Base-by-base conservation (phyloP, 1,140 invertebrate genomes). In the Philopotamus ludificatus region DNA sequence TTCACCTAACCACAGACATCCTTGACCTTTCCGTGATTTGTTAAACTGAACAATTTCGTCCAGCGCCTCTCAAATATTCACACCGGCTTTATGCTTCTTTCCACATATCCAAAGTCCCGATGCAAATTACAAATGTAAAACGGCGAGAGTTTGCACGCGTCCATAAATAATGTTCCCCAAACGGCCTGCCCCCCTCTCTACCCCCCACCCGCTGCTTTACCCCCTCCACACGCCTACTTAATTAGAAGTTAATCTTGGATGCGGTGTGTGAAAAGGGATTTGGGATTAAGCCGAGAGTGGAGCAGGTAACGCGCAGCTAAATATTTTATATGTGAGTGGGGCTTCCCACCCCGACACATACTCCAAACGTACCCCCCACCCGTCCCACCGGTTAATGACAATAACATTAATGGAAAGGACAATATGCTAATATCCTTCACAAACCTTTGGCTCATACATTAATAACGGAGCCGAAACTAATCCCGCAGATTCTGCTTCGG, bases 201-300 rank as follows among this genome's bases (percentile, higher is more conserved):
- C n/a, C n/a, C n/a, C n/a, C n/a, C n/a, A n/a, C n/a, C n/a, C n/a
- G n/a, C n/a, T n/a, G n/a, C n/a, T n/a, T n/a, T n/a, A n/a, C 21
- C 21, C 58, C 23, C 57, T 21, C 50, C 67, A 69, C 67, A 65
- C 63, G 54, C 68, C 64, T 58, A 45, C 64, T 70, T 70, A 70
- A 70, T 70, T 70, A 70, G 63, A 61, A 70, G 64, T 70, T 70
- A 70, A 70, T 70, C 68, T 70, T 70, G 64, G 64, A 66, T 66
- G 68, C 42, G 63, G 64, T 47, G 54, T 55, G 63, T 39, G 63
- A 55, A 53, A 54, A 41, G 63, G 67, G 67, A 59, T 62, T 57
- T 51, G 61, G 61, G 54, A 51, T 64, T 68, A 51, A 68, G 47
- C 66, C 62, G 2, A 23, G 25, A 49, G 41, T 18, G 23, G 57